A percentile compares a stretch with the other conserved stretches of the same genome.
These are phyloP conservation scores for Perca fluviatilis DNA, from an alignment of 2,113 vertebrate species.

Conservation along the genomic window DNA sequence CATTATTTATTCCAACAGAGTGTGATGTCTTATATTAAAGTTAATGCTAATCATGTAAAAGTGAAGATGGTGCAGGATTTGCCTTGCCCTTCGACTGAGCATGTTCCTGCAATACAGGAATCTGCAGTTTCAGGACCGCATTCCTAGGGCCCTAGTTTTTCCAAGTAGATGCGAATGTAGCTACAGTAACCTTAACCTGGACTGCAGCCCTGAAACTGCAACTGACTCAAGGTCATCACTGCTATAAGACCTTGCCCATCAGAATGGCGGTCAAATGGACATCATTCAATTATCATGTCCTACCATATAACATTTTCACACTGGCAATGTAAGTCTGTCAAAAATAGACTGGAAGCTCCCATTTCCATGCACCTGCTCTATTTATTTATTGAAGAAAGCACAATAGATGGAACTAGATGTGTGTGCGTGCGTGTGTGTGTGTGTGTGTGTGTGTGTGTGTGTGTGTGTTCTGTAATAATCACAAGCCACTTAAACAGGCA, in stretches of 20 bases:
- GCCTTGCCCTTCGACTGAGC: no score
- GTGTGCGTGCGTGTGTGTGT: not conserved
- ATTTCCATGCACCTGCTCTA: not conserved
- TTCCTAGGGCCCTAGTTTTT: no score
- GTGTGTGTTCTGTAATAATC: not conserved
- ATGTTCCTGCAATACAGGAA: no score
- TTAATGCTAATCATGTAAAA: not conserved
- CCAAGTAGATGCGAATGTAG: no score
- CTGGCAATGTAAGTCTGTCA: not conserved
- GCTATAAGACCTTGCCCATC: not conserved
- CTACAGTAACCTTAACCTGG: no score
- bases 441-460: constrained; percentile 5
- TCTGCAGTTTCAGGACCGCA: no score
- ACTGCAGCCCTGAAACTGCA: no score
- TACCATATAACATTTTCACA: not conserved
- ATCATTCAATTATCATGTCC: not conserved
- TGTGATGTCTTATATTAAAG: not conserved
- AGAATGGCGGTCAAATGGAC: not conserved
- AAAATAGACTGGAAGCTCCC: not conserved
- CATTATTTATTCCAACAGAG: not conserved
- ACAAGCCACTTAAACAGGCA: not conserved
- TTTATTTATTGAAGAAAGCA: not conserved
- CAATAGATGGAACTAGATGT: not conserved
- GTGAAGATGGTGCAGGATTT: not conserved
- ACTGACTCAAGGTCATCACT: not conserved